phyloP scores from a whole-genome alignment of 2,888 invertebrate species.

The Fragum sueziense region DNA sequence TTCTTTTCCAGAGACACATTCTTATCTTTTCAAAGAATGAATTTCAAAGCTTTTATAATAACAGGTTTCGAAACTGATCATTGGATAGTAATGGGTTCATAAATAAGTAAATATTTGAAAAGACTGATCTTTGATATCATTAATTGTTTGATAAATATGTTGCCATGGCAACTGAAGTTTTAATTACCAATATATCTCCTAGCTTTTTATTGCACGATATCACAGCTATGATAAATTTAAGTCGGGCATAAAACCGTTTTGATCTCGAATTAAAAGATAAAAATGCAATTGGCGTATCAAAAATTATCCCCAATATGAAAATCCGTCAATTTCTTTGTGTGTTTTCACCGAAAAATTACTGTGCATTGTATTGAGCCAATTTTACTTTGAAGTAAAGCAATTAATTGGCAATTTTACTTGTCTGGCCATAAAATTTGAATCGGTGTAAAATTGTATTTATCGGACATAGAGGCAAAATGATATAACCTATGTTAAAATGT shows the following conservation, averaged over 20 bases:
- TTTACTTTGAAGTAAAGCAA: conserved; percentile 17
- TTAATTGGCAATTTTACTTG: conserved; percentile 22
- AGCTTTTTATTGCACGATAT: background rate
- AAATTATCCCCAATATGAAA: conserved; percentile 16
- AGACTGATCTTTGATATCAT: background rate
- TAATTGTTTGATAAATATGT: background rate
- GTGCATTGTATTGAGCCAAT: conserved; percentile 8
- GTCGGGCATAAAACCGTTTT: background rate
- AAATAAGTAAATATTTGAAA: too few relatives aligned
- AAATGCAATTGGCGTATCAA: conserved; percentile 18
- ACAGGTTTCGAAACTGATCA: too few relatives aligned
- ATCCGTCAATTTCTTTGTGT: conserved; percentile 22
- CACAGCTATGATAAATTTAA: conserved; percentile 7
- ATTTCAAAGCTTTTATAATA: too few relatives aligned
- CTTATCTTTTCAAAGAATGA: too few relatives aligned
- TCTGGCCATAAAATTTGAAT: conserved; percentile 20
- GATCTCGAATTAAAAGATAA: conserved; percentile 5
- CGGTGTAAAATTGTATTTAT: conserved; percentile 10
- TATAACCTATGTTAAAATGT: background rate
- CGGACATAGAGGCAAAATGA: background rate
- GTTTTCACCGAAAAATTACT: conserved; percentile 14
- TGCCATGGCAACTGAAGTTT: background rate
- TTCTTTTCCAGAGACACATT: too few relatives aligned
- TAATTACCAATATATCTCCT: background rate
- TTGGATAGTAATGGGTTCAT: too few relatives aligned